phyloP scores from a whole-genome alignment of 2,888 invertebrate species.

The Philopedon plagiatum region DNA sequence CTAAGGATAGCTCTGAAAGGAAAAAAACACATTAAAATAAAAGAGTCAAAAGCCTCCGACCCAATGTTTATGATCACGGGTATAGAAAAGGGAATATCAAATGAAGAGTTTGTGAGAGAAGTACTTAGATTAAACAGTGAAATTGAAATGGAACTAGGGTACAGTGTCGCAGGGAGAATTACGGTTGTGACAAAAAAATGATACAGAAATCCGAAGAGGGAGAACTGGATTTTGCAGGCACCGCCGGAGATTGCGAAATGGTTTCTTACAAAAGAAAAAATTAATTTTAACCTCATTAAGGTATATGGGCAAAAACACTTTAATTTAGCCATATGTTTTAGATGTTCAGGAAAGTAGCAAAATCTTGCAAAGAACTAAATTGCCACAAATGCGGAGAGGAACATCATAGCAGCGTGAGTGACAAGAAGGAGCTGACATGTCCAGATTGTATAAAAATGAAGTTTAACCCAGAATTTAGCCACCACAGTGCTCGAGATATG shows the following conservation, averaged over 20 bases:
- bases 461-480: neutral
- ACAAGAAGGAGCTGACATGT: too few species aligned
- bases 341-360: neutral
- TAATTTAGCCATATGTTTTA: slow-evolving; percentile 20
- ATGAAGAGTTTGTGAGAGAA: slow-evolving; percentile 10
- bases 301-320: slow-evolving; percentile 20
- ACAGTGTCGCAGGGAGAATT: neutral
- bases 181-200: neutral
- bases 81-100: slow-evolving; percentile 6
- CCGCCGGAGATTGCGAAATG: slow-evolving; percentile 7
- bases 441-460: neutral
- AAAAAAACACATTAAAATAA: too few species aligned
- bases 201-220: slow-evolving; percentile 5
- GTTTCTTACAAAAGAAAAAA: slow-evolving; percentile 19
- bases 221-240: slow-evolving; percentile 28
- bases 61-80: slow-evolving; percentile 21
- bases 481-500: neutral
- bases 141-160: neutral
- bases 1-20: too few species aligned
- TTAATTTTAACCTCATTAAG: slow-evolving; percentile 19
- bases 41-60: too few species aligned
- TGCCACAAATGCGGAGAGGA: neutral
- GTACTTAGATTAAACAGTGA: neutral
- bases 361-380: neutral
- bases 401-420: too few species aligned